Conservation (phyloP, 2,888 invertebrate species). For the Nephrotoma flavescens region DNA sequence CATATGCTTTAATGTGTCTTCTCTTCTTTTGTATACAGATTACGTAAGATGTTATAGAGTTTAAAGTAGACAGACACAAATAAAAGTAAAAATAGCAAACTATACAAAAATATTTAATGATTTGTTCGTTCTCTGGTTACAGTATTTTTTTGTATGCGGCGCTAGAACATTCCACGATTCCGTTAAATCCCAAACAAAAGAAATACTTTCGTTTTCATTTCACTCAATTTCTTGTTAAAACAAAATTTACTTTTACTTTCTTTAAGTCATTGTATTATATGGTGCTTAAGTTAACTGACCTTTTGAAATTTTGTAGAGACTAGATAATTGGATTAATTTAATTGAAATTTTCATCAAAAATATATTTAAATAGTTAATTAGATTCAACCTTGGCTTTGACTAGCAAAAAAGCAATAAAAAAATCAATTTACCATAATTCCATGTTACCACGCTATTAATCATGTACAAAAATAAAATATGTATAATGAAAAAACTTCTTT, state of each 20-base stretch:
- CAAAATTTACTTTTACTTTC: background rate
- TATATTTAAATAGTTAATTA: too few relatives aligned
- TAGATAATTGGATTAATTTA: background rate
- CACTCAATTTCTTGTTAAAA: background rate
- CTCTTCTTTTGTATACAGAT: background rate
- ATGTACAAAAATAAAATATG: background rate
- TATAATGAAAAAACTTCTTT: background rate
- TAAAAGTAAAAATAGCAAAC: background rate
- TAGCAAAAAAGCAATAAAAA: background rate
- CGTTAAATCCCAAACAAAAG: background rate
- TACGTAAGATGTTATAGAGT: background rate
- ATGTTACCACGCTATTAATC: background rate
- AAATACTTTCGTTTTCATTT: background rate
- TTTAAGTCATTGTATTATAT: background rate
- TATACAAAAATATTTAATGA: background rate
- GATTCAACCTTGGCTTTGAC: background rate
- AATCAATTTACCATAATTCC: background rate
- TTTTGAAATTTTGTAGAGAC: background rate
- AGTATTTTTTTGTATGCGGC: background rate
- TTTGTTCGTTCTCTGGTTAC: background rate
- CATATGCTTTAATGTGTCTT: background rate
- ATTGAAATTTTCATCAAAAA: background rate
- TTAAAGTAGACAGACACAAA: background rate
- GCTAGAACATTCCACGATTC: background rate
- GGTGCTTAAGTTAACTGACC: background rate